Percentiles rank a stretch among this genome's conserved stretches.
phyloP scores from a whole-genome alignment of 2,113 vertebrate species.

The Istiophorus platypterus region DNA sequence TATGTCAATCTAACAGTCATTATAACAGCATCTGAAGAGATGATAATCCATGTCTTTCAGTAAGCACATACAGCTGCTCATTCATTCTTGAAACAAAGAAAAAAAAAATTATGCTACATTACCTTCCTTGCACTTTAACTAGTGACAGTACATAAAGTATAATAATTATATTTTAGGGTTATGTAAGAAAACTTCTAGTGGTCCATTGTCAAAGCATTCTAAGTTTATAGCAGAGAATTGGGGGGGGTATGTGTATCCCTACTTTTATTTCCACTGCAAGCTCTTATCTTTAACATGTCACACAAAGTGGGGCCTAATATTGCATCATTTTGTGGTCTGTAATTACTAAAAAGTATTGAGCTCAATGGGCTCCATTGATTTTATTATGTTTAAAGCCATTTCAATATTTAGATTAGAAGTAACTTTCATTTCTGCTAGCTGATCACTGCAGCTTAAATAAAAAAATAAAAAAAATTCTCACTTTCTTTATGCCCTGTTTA shows the following conservation, averaged over 20 bases:
- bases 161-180: neutral
- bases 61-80: neutral
- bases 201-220: neutral
- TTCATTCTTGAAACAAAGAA: neutral
- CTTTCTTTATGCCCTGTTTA: neutral
- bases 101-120: neutral
- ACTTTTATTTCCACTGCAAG: neutral
- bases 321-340: neutral
- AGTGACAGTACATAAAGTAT: neutral
- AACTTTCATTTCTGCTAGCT: neutral
- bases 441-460: constrained; percentile 9
- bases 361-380: neutral
- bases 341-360: neutral
- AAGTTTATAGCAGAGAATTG: neutral
- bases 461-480: too few relatives aligned
- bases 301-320: neutral
- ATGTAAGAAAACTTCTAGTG: neutral
- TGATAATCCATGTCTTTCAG: neutral
- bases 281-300: neutral
- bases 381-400: neutral
- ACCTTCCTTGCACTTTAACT: neutral
- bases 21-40: constrained; percentile 3
- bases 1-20: constrained; percentile 1
- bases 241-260: neutral
- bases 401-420: neutral